Evolutionary conservation across 1,140 invertebrate genomes (phyloP).

Genomic region (Eurytemora carolleeae): DNA sequence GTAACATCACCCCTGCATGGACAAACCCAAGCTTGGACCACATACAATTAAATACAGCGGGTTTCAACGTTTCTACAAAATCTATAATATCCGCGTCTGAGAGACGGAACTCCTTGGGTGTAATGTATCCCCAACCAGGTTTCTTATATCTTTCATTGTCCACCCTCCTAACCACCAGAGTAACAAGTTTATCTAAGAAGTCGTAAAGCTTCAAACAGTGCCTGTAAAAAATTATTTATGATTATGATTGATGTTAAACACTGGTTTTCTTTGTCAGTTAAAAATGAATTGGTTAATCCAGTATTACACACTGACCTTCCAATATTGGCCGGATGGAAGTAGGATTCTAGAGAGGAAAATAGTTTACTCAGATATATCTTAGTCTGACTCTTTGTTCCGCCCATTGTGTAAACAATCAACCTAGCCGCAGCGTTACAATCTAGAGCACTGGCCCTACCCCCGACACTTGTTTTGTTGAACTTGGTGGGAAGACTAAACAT

Average conservation of each 20-base stretch:
- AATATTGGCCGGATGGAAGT: conserved; percentile 67
- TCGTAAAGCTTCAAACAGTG: conserved; percentile 32
- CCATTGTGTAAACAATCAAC: conserved; percentile 12
- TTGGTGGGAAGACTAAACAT: conserved; percentile 55
- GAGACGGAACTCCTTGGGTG: conserved; percentile 45
- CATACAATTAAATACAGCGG: conserved; percentile 46
- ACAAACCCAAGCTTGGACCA: conserved; percentile 48
- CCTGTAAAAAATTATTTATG: not conserved
- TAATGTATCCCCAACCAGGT: conserved; percentile 41
- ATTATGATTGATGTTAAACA: not conserved
- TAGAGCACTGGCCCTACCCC: not conserved
- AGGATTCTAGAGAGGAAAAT: conserved; percentile 62
- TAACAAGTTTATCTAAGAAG: conserved; percentile 36
- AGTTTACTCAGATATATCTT: conserved; percentile 56
- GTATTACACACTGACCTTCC: conserved; percentile 41
- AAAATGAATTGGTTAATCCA: conserved; percentile 23
- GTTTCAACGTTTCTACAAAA: conserved; percentile 52
- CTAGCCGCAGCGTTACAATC: not conserved
- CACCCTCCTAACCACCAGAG: conserved; percentile 1
- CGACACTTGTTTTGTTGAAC: conserved; percentile 36
- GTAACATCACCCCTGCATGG: conserved; percentile 43
- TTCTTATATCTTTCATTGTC: conserved; percentile 36
- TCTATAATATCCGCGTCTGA: conserved; percentile 57
- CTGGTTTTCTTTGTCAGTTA: conserved; percentile 7
- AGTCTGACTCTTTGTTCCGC: conserved; percentile 27